Evolutionary conservation across 2,888 invertebrate genomes (phyloP), one percentile per base, ranked within the genome.

Genomic region (Napeogenes inachia): DNA sequence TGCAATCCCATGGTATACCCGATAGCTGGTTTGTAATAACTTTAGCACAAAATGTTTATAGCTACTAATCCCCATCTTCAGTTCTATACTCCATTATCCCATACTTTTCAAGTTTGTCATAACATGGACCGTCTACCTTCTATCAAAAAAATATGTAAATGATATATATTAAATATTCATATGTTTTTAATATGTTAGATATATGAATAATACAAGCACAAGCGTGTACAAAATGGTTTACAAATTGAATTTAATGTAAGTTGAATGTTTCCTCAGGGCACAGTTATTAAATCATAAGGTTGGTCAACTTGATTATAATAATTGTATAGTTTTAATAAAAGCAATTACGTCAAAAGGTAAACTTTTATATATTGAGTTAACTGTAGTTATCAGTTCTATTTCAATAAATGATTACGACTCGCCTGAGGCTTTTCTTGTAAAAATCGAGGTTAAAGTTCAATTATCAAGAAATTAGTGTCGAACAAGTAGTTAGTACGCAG

Each of bases 331-430:
- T 54, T 30, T 33, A 50, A 59, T 64, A 35, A 59, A 61, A 55
- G 64, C 56, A 60, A 56, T 61, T 54, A 59, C 56, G 59, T 50
- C 54, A 56, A 56, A 62, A 62, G 47, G 46, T 57, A 58, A 60
- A 57, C 57, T 56, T 46, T 62, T 55, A 50, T 45, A 46, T 53
- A 56, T n/a, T 54, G 13, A 12, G 45, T 59, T 33, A 62, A 50
- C 12, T 45, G 45, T 63, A 45, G 46, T 47, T 46, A 56, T 46
- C 42, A 42, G 30, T 56, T 32, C 30, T 32, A 32, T 47, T 60
- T 45, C 6, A 21, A n/a, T 12, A 59, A 54, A 45, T 54, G 45
- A 12, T 42, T 30, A 35, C 12, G 13, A 10, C 45, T 45, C 3
- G 42, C 42, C 42, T 42, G 10, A 10, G 42, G 42, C 42, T 42